A percentile compares a stretch with the other conserved stretches of the same genome.
Evolutionary conservation across 2,113 vertebrate genomes (phyloP).

Genomic region (Grammomys surdaster): DNA sequence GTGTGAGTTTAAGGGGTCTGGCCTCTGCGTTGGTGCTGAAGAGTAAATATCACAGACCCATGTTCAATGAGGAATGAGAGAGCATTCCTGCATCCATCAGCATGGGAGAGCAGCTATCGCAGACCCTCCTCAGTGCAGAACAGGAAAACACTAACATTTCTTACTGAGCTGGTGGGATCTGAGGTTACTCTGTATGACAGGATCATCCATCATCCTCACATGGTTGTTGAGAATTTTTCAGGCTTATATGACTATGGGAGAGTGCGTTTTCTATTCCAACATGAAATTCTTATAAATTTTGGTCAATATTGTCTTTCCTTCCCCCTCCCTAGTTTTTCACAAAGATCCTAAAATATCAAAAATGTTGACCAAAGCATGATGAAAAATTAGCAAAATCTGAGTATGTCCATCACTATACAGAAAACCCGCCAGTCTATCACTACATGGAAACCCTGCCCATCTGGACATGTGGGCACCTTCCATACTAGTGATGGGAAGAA

Average conservation of each 20-base stretch:
- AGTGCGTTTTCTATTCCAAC: neutral
- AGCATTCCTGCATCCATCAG: neutral
- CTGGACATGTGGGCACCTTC: neutral
- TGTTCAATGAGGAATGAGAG: neutral
- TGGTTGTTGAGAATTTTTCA: neutral
- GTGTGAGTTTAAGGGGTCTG: neutral
- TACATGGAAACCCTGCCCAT: neutral
- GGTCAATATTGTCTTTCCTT: neutral
- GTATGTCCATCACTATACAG: neutral
- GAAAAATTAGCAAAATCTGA: constrained; percentile 25
- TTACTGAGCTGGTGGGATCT: neutral
- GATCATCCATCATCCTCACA: neutral
- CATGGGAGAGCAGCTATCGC: neutral
- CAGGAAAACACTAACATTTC: neutral
- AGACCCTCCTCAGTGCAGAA: neutral
- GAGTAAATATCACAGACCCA: neutral
- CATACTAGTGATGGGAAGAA: neutral
- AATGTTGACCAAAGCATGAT: neutral
- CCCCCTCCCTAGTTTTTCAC: neutral
- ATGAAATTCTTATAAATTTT: neutral
- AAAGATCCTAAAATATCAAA: neutral
- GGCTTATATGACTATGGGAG: neutral
- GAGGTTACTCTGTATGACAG: no score
- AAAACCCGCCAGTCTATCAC: neutral
- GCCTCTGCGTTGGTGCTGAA: neutral